A percentile compares a stretch with the other conserved stretches of the same genome.
These are phyloP conservation scores for Ectemnius lituratus DNA, from an alignment of 2,888 invertebrate species.

Conservation along the genomic window DNA sequence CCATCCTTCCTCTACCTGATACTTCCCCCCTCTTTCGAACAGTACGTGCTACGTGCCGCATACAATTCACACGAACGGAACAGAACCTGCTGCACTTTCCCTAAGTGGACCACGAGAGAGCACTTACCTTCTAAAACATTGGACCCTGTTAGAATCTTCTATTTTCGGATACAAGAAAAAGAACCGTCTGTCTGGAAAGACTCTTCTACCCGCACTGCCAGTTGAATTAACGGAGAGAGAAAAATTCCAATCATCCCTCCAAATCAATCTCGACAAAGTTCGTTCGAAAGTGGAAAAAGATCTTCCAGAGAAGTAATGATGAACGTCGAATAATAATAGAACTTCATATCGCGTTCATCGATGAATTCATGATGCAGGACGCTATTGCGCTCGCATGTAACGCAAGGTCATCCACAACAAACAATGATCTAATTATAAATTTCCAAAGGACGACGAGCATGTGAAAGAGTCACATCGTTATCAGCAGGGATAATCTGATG, in stretches of 20 bases:
- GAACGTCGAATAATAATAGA: slow-evolving; percentile 35
- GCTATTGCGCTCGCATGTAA: slow-evolving; percentile 23
- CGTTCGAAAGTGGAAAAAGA: too few species aligned
- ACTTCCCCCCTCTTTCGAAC: not conserved
- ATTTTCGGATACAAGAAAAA: too few species aligned
- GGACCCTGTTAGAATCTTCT: not conserved
- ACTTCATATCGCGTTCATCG: slow-evolving; percentile 25
- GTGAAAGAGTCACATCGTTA: too few species aligned
- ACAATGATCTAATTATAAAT: slow-evolving; percentile 34
- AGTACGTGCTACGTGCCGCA: too few species aligned
- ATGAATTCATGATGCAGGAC: slow-evolving; percentile 19
- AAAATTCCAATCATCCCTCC: too few species aligned
- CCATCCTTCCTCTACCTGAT: not conserved
- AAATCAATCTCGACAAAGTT: too few species aligned
- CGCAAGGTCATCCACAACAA: slow-evolving; percentile 36
- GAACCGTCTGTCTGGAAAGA: not conserved
- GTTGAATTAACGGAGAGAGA: not conserved
- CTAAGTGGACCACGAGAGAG: slow-evolving; percentile 9
- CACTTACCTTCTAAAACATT: slow-evolving; percentile 32
- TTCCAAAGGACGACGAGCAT: slow-evolving; percentile 15
- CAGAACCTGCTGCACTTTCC: not conserved
- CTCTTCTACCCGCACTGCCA: not conserved
- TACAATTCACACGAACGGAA: not conserved
- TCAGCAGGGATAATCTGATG: not conserved
- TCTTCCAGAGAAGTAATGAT: slow-evolving; percentile 6